phyloP scores from a whole-genome alignment of 1,140 invertebrate genomes.

The Meloidogyne floridensis region DNA sequence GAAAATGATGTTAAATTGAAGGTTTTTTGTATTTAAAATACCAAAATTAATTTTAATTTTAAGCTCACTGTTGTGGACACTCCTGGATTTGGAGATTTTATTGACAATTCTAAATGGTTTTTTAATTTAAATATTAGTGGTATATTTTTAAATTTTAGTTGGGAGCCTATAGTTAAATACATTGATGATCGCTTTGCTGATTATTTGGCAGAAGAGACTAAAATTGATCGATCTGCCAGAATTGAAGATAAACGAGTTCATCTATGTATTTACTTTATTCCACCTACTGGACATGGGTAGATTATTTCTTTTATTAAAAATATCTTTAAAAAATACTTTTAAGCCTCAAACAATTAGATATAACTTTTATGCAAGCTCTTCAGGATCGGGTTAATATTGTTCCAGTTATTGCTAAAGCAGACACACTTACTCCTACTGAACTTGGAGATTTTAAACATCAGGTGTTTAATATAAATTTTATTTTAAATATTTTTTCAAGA shows the following conservation, averaged over 20 bases:
- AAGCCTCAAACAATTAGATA: conserved; percentile 91
- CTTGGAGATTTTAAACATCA: conserved; percentile 87
- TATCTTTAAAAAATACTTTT: conserved; percentile 34
- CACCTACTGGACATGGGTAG: conserved; percentile 94
- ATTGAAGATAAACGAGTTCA: conserved; percentile 93
- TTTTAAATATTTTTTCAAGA: conserved; percentile 69
- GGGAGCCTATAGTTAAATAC: conserved; percentile 94
- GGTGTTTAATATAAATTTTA: conserved; percentile 67
- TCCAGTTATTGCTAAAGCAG: conserved; percentile 97
- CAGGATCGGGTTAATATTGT: conserved; percentile 97
- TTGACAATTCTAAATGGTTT: conserved; percentile 83
- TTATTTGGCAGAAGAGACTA: conserved; percentile 90
- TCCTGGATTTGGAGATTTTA: conserved; percentile 97
- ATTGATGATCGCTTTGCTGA: conserved; percentile 95
- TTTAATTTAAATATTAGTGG: conserved; percentile 9
- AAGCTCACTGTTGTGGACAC: conserved; percentile 85
- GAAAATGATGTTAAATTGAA: conserved; percentile 81
- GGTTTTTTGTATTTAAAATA: not conserved
- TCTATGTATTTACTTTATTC: conserved; percentile 94
- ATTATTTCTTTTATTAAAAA: not conserved
- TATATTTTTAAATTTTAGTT: conserved; percentile 72
- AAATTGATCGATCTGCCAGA: conserved; percentile 82
- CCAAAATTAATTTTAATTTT: not conserved
- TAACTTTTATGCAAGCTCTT: conserved; percentile 96
- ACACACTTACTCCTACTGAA: conserved; percentile 82